phyloP scores from a whole-genome alignment of 1,140 invertebrate genomes.

The Episyrphus balteatus region DNA sequence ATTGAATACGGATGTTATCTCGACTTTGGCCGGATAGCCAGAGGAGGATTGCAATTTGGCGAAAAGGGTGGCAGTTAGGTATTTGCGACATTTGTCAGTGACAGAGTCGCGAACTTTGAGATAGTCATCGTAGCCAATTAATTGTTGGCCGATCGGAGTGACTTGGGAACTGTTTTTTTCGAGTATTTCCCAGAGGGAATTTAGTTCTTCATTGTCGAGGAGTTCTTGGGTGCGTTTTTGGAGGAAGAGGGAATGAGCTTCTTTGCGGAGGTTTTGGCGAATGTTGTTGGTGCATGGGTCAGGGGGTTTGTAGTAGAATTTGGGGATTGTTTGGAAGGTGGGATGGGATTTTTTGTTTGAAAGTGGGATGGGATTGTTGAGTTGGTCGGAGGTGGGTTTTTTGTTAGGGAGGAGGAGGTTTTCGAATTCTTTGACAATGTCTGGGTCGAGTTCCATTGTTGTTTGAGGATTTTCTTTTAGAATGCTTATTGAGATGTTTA shows the following conservation, averaged over 20 bases:
- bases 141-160: conserved; percentile 59
- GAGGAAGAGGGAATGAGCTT: conserved; percentile 74
- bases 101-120: conserved; percentile 59
- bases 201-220: conserved; percentile 77
- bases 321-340: conserved; percentile 48
- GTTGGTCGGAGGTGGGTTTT: conserved; percentile 8
- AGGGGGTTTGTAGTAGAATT: conserved; percentile 70
- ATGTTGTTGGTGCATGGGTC: conserved; percentile 58
- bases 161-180: conserved; percentile 68
- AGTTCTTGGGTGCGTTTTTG: conserved; percentile 73
- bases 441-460: conserved; percentile 19
- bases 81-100: conserved; percentile 58
- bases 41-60: conserved; percentile 75
- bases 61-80: conserved; percentile 77
- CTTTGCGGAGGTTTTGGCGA: conserved; percentile 71
- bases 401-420: conserved; percentile 7
- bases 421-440: conserved; percentile 10
- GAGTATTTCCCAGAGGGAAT: conserved; percentile 70
- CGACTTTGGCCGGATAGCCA: conserved; percentile 57
- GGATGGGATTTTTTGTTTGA: conserved; percentile 8
- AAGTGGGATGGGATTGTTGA: neutral
- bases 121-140: conserved; percentile 78
- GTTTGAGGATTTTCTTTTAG: too few species aligned
- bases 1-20: conserved; percentile 79
- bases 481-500: too few species aligned